Conservation (phyloP, 2,113 vertebrate genomes). For the Oceanites oceanicus region DNA sequence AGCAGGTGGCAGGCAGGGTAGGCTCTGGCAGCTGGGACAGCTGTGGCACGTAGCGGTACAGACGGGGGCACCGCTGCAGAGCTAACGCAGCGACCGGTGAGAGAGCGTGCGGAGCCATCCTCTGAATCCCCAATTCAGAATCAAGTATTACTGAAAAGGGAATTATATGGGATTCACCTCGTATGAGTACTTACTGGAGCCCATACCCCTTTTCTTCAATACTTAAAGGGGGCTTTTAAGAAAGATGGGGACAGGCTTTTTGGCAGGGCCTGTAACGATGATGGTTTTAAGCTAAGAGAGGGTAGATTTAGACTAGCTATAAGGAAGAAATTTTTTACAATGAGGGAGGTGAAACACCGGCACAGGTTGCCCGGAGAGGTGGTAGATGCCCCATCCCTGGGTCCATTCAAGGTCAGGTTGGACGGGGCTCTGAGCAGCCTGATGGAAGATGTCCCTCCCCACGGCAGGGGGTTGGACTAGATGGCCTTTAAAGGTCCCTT, state of each 20-base stretch:
- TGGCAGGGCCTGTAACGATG: not conserved
- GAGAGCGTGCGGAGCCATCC: not conserved
- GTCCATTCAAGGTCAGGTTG: not conserved
- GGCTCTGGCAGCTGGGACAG: not conserved
- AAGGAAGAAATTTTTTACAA: not conserved
- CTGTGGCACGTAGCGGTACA: not conserved
- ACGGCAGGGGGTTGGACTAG: not conserved
- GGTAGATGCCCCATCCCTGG: not conserved
- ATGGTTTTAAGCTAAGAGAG: not conserved
- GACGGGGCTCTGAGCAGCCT: not conserved
- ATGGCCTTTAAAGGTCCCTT: not conserved
- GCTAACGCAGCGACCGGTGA: accelerated
- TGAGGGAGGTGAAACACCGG: not conserved
- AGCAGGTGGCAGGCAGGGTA: not conserved
- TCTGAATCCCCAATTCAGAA: not conserved
- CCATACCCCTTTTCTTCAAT: not conserved
- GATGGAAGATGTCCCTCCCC: not conserved
- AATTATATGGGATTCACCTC: not conserved
- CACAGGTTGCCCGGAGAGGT: not conserved
- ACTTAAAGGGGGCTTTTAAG: not conserved
- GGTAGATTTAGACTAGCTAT: not conserved
- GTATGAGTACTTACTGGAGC: not conserved
- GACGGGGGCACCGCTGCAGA: not conserved
- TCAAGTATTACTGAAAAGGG: not conserved
- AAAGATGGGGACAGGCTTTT: not conserved